Percentiles rank a stretch among this genome's conserved stretches.
Conservation (phyloP, 2,113 vertebrate genomes). For the Lamprotornis superbus region DNA sequence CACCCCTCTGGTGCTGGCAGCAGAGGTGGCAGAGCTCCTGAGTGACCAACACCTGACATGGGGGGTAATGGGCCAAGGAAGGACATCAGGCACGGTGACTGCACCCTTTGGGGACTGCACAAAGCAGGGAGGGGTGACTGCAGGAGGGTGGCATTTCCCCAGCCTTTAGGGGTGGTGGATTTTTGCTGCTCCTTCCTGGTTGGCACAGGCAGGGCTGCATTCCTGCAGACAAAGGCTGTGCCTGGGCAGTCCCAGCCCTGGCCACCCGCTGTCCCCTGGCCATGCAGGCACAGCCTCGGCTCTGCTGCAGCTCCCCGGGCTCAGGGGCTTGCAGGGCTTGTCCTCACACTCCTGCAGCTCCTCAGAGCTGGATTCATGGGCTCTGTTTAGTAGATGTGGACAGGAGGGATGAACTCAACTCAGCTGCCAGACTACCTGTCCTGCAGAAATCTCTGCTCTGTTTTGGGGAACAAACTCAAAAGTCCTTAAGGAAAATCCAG, state of each 20-base stretch:
- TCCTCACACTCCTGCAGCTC: neutral
- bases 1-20: neutral
- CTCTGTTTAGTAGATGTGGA: neutral
- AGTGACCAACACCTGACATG: fast-evolving
- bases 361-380: neutral
- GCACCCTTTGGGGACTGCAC: fast-evolving
- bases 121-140: neutral
- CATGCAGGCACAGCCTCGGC: neutral
- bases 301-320: neutral
- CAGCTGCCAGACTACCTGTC: neutral
- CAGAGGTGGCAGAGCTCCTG: neutral
- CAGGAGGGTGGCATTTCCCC: neutral
- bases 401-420: neutral
- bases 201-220: conserved; percentile 4
- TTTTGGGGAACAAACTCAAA: neutral
- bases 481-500: neutral
- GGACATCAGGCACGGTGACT: neutral
- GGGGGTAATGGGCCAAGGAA: neutral
- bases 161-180: neutral
- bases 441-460: neutral
- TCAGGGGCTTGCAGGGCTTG: neutral
- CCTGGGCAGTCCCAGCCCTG: neutral
- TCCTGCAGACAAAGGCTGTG: neutral
- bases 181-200: conserved; percentile 44
- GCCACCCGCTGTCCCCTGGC: neutral